Percentiles rank a stretch among this genome's conserved stretches.
phyloP scores from a whole-genome alignment of 2,888 invertebrate genomes.

The Neoitamus cyanurus region DNA sequence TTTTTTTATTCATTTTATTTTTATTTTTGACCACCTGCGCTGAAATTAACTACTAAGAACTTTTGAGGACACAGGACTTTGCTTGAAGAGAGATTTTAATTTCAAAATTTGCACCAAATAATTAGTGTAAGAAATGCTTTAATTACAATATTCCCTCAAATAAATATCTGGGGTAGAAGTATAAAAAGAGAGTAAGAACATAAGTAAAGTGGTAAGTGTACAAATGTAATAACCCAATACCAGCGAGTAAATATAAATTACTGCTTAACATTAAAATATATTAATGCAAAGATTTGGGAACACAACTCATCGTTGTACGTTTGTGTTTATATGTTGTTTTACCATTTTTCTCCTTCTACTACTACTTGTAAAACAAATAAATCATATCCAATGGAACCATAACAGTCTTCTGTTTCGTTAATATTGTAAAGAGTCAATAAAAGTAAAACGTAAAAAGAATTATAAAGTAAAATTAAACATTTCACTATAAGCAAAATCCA shows the following conservation, averaged over 20 bases:
- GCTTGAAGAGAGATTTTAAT: not conserved
- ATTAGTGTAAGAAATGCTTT: conserved; percentile 37
- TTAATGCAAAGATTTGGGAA: not conserved
- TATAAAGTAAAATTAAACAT: not conserved
- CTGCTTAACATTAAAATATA: not conserved
- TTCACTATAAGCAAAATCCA: conserved; percentile 24
- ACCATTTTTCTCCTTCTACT: not conserved
- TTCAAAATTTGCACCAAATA: conserved; percentile 35
- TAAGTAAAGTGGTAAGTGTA: not conserved
- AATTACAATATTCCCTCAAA: conserved; percentile 18
- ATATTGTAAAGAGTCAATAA: conserved; percentile 12
- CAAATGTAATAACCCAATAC: not conserved
- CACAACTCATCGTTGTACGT: not conserved
- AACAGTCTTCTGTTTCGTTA: not conserved
- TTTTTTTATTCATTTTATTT: not conserved
- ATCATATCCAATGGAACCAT: conserved; percentile 13
- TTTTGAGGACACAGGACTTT: not conserved
- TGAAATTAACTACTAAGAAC: not conserved
- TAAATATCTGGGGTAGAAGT: not conserved
- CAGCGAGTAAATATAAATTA: not conserved
- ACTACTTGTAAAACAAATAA: conserved; percentile 6
- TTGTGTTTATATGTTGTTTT: not conserved
- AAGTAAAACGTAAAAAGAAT: not conserved
- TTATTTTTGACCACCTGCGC: not conserved
- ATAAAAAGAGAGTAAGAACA: not conserved